Evolutionary conservation across 1,140 invertebrate species (phyloP), one percentile per base, ranked within the genome.

Genomic region (Papilio machaon): DNA sequence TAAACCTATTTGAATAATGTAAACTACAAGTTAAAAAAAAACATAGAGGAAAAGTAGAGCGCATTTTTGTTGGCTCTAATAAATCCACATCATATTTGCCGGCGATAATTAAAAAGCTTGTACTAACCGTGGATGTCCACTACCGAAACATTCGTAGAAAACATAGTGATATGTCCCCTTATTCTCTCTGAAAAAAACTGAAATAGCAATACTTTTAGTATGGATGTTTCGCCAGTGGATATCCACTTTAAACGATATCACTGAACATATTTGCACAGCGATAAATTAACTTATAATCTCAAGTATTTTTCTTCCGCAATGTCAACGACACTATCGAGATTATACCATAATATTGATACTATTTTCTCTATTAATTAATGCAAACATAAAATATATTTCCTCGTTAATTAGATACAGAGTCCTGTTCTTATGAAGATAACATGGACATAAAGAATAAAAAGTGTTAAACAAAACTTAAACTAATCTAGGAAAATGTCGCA

Each of bases 251-350:
- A 30, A 30, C 11, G 1, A 67, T 67, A 67, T 67, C 64, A 19
- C 64, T 67, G 30, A 30, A 35, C 30, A 67, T 67, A 67, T 67
- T 67, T 67, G 30, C 30, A 38, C 0, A 67, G 11, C 64, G 64
- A 67, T 67, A 60, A 64, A 35, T 35, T 23, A 35, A 35, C 64
- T 3, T 54, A 54, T 67, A 35, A 67, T 67, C 64, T 67, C 64
- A 11, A 67, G 23, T 67, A 67, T 67, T 67, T 67, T 67, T 67
- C 64, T 67, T 67, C 64, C 64, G 64, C 3, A 67, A 67, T 67
- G 64, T 67, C 64, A 67, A 67, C 64, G 23, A 67, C 13, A 67
- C 23, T 67, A 67, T 67, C 64, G 11, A 35, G 30, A 67, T 38
- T 38, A 30, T 67, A 35, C 3, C 30, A 67, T 67, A 67, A 67